phyloP scores from a whole-genome alignment of 2,888 invertebrate species.

The Eretmocerus hayati region DNA sequence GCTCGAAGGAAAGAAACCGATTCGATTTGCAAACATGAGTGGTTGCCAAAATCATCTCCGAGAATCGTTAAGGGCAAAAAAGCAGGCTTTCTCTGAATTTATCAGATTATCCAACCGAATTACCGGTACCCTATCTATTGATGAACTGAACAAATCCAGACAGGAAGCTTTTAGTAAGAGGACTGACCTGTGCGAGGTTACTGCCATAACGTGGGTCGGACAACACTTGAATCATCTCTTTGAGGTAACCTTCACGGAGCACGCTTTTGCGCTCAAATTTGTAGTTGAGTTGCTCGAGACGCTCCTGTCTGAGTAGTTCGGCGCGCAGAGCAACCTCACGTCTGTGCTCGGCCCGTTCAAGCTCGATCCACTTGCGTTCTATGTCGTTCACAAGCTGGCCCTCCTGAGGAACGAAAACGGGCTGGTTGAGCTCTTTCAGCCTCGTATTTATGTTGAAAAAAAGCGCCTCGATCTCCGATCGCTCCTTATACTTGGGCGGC shows the following conservation, averaged over 20 bases:
- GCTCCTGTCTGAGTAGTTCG: constrained; percentile 85
- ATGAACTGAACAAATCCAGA: too few species aligned
- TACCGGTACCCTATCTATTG: too few species aligned
- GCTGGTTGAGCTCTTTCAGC: constrained; percentile 88
- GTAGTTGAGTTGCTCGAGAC: constrained; percentile 89
- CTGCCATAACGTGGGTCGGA: constrained; percentile 87
- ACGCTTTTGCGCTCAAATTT: constrained; percentile 94
- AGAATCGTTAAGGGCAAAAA: too few species aligned
- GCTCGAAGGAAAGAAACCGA: too few species aligned
- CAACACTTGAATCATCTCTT: constrained; percentile 95
- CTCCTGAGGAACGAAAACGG: constrained; percentile 76
- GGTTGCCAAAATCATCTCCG: too few species aligned
- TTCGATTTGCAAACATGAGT: too few species aligned
- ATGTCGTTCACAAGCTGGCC: constrained; percentile 92
- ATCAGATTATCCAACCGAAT: too few species aligned
- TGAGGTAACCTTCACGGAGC: constrained; percentile 88
- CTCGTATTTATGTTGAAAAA: constrained; percentile 96
- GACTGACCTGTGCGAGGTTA: constrained; percentile 80
- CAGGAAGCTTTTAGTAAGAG: too few species aligned
- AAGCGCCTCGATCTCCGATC: constrained; percentile 93
- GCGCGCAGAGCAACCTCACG: constrained; percentile 87
- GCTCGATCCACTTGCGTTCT: constrained; percentile 86
- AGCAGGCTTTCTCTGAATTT: too few species aligned
- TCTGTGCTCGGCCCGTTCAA: constrained; percentile 90
- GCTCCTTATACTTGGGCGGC: constrained; percentile 96